These are phyloP conservation scores for Nyctalus aviator DNA, from an alignment of 2,797 vertebrate species.

Conservation along the genomic window DNA sequence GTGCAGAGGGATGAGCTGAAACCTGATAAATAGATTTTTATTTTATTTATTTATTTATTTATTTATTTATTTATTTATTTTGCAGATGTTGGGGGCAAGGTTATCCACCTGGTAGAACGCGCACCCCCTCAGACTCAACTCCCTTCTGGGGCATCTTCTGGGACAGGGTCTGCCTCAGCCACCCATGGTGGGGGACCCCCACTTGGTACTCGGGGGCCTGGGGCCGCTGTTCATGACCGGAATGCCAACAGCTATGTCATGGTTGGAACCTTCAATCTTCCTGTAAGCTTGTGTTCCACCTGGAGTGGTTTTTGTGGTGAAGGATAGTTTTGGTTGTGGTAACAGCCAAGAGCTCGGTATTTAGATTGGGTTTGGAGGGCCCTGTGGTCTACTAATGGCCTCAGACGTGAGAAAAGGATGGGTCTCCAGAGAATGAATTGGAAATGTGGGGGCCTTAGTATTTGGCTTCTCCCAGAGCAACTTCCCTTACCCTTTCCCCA, in stretches of 20 bases:
- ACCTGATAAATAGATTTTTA: neutral
- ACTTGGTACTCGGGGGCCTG: conserved; percentile 83
- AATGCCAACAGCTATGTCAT: conserved; percentile 97
- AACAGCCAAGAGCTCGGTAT: neutral
- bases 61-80: neutral
- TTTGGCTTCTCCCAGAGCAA: conserved; percentile 81
- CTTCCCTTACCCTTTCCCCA: conserved; percentile 81
- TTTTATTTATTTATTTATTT: neutral
- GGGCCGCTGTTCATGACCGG: conserved; percentile 92
- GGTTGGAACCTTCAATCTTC: conserved; percentile 96
- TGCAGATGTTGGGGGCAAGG: conserved; percentile 95
- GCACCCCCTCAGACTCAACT: conserved; percentile 94
- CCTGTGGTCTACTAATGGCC: neutral
- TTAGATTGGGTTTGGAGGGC: conserved; percentile 27
- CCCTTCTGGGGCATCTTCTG: conserved; percentile 90
- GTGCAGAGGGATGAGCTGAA: neutral
- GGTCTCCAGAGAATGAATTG: conserved; percentile 19
- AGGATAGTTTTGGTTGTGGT: conserved; percentile 79
- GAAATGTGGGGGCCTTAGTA: conserved; percentile 64
- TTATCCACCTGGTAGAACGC: conserved; percentile 96
- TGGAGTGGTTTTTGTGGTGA: conserved; percentile 87
- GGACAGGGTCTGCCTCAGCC: conserved; percentile 86
- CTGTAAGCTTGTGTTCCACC: conserved; percentile 92
- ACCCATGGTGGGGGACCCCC: conserved; percentile 85
- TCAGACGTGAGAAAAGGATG: neutral